Base-by-base conservation (phyloP, 1,140 invertebrate species). In the Drosophila tropicalis region DNA sequence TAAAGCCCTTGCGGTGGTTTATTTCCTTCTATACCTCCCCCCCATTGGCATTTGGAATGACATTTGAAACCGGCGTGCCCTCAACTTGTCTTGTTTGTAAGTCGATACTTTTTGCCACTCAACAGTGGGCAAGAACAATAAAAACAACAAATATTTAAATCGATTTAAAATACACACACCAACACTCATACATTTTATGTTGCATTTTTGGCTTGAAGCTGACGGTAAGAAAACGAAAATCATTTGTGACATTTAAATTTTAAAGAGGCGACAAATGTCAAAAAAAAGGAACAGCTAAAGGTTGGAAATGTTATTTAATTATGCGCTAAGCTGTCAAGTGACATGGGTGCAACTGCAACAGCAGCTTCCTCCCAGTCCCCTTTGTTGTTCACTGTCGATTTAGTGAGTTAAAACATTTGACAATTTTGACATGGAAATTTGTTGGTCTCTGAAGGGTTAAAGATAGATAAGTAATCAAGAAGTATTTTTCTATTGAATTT, bases 291-390 rank as follows among this genome's bases (percentile, higher is more conserved):
- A 65, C 41, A 36, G 25, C 57, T 66, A 56, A 41, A 40, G 60
- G 51, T 44, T 51, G 19, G 44, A 51, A 69, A 66, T 83, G 64
- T 83, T 83, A 83, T 83, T 87, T 77, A 87, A 87, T 87, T 87
- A 87, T 81, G 79, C 76, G 77, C 79, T 83, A 87, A 87, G 83
- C 83, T 87, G 82, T 86, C 82, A 86, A 86, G 64, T 81, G 83
- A 87, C 83, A 87, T 83, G 83, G 84, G 84, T 87, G 72, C 76
- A 79, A 69, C 72, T 66, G 51, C 19, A 68, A 25, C 34, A 44
- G 10, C 34, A 44, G 10, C 13, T 54, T 40, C 13, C 29, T 34
- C 12, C 10, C 60, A 29, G 29, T 54, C 71, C 19, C 32, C 51
- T 62, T 44, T 44, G 41, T 44, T 44, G 41, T 51, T 51, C 13